Conservation (phyloP, 2,113 vertebrate genomes). For the Morone chrysops region DNA sequence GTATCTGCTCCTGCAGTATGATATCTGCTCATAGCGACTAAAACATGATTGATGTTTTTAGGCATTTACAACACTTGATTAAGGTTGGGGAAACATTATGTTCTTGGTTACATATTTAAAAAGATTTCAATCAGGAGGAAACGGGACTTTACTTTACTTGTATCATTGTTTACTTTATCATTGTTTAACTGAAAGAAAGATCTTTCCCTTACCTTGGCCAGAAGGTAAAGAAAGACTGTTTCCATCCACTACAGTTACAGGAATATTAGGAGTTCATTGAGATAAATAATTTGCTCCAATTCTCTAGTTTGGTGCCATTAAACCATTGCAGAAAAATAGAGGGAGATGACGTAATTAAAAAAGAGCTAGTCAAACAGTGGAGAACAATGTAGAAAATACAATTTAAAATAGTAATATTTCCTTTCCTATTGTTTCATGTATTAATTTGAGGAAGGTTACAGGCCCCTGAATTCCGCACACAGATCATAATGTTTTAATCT, state of each 20-base stretch:
- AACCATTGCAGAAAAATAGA: neutral
- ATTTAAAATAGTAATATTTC: no score
- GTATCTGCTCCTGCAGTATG: neutral
- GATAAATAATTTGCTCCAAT: neutral
- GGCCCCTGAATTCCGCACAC: neutral
- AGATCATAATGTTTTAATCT: neutral
- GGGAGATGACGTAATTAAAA: neutral
- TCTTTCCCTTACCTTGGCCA: neutral
- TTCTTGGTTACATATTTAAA: no score
- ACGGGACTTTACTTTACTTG: no score
- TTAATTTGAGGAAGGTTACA: neutral
- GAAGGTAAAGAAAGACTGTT: neutral
- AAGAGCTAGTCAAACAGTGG: neutral
- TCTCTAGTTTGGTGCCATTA: neutral
- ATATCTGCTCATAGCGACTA: neutral
- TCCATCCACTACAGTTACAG: neutral
- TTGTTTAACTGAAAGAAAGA: neutral
- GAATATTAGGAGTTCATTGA: neutral
- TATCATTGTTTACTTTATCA: neutral
- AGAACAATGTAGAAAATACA: neutral
- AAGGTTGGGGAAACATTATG: neutral
- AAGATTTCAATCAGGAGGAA: neutral
- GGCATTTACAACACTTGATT: neutral
- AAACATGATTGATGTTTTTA: neutral
- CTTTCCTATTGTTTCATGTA: neutral